Base-by-base conservation (phyloP, 1,140 invertebrate genomes). In the Gonioctena quinquepunctata region DNA sequence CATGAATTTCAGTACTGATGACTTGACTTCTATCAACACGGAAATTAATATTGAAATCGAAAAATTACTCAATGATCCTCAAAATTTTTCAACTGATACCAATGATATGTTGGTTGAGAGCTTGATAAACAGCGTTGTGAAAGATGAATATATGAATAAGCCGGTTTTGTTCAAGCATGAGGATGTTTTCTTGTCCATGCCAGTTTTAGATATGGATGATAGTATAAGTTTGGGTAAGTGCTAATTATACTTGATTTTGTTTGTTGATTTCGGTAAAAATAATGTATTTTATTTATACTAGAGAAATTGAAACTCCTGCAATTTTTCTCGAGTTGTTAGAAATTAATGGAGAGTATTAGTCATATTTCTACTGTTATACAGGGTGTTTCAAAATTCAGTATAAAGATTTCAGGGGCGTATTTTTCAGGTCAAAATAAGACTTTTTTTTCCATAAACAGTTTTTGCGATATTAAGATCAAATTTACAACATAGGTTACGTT, bases 111-210 rank as follows among this genome's bases (percentile, higher is more conserved):
- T 67, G 8, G 26, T 68, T 13, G 56, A 70, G 8, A 66, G 50
- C 65, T 68, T 68, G 63, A 48, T 73, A 18, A 68, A 64, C 50
- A 56, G 68, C 52, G 56, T 59, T 23, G 28, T 23, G n/a, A 49
- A 66, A 0, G 33, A 1, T 42, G 33, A 42, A 13, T 42, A 42
- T n/a, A 3, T 3, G 11, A 42, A 1, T 3, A 42, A 42, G 13
- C 33, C 33, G 3, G 13, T 4, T 22, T 19, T 16, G 5, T 19
- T 54, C 19, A 23, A 54, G 11, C 8, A 54, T 11, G 18, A 66
- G 57, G 76, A 80, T 49, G 74, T 81, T 5, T 76, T 74, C 66
- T 65, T 82, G n/a, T 81, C 80, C 1, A 82, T 83, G 74, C 80
- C 80, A 11, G 79, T 81, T 57, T 76, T 83, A 59, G 73, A 59